phyloP scores from a whole-genome alignment of 2,888 invertebrate genomes.

The Sialis lutaria region DNA sequence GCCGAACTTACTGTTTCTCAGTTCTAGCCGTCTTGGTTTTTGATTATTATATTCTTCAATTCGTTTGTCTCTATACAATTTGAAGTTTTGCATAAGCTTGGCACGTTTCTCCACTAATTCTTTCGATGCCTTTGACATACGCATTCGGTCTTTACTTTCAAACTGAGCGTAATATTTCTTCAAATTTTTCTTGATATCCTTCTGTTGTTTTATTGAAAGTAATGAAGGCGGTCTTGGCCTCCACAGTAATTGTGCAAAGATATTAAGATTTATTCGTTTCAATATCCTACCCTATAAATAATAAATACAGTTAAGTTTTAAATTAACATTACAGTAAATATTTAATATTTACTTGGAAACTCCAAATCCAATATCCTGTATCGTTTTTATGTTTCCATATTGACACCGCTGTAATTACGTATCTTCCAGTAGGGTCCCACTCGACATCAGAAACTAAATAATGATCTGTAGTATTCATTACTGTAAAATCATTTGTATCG shows the following conservation, averaged over 20 bases:
- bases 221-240: constrained; percentile 82
- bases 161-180: constrained; percentile 94
- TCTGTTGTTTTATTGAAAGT: constrained; percentile 66
- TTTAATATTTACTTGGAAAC: constrained; percentile 71
- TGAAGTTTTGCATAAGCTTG: constrained; percentile 71
- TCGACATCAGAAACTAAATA: constrained; percentile 87
- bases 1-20: constrained; percentile 69
- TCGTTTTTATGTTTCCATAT: constrained; percentile 92
- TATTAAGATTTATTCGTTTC: constrained; percentile 71
- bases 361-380: constrained; percentile 91
- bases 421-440: constrained; percentile 99
- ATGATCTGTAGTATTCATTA: constrained; percentile 90
- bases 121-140: constrained; percentile 84
- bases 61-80: constrained; percentile 61
- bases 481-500: constrained; percentile 86
- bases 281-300: constrained; percentile 37
- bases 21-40: constrained; percentile 64
- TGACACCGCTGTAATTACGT: constrained; percentile 87
- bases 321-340: background rate
- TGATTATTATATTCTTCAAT: constrained; percentile 57
- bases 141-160: constrained; percentile 89
- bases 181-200: constrained; percentile 92
- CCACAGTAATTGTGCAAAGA: constrained; percentile 91
- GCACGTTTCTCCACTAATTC: constrained; percentile 86
- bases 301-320: background rate